Evolutionary conservation across 2,888 invertebrate genomes (phyloP).

Genomic region (Tetragnatha montana): DNA sequence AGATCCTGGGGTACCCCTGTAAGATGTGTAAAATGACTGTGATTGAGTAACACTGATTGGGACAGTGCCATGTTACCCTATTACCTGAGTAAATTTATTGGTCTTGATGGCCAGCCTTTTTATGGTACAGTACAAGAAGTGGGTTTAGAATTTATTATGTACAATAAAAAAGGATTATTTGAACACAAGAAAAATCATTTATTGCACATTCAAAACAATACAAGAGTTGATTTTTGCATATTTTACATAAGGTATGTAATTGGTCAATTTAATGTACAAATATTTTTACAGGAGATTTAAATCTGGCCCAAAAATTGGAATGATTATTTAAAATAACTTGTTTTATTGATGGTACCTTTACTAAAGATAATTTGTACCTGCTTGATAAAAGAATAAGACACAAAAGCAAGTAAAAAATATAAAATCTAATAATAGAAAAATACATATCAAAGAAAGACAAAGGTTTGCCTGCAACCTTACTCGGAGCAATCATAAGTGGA

Average conservation of each 20-base stretch:
- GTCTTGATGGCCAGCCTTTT: too few relatives aligned
- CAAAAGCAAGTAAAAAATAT: slow-evolving; percentile 7
- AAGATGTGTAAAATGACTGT: too few relatives aligned
- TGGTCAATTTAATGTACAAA: slow-evolving; percentile 37
- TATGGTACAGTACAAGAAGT: too few relatives aligned
- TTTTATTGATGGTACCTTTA: slow-evolving; percentile 40
- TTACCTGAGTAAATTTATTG: too few relatives aligned
- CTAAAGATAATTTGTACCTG: neutral
- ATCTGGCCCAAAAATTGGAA: slow-evolving; percentile 41
- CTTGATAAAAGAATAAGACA: neutral
- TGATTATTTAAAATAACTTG: slow-evolving; percentile 39
- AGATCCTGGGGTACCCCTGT: too few relatives aligned
- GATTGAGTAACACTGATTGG: too few relatives aligned
- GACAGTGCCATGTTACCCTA: too few relatives aligned
- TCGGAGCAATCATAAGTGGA: neutral
- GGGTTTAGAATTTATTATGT: too few relatives aligned
- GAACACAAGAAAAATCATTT: slow-evolving; percentile 51
- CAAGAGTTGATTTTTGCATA: slow-evolving; percentile 4
- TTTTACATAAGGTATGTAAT: slow-evolving; percentile 4
- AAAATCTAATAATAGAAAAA: slow-evolving; percentile 27
- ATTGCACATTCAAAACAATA: slow-evolving; percentile 65
- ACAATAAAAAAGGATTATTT: slow-evolving; percentile 7
- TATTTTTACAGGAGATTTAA: slow-evolving; percentile 42
- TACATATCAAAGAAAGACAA: slow-evolving; percentile 29
- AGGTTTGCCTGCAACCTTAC: slow-evolving; percentile 61